Base-by-base conservation (phyloP, 2,113 vertebrate species). In the Phodopus roborovskii region DNA sequence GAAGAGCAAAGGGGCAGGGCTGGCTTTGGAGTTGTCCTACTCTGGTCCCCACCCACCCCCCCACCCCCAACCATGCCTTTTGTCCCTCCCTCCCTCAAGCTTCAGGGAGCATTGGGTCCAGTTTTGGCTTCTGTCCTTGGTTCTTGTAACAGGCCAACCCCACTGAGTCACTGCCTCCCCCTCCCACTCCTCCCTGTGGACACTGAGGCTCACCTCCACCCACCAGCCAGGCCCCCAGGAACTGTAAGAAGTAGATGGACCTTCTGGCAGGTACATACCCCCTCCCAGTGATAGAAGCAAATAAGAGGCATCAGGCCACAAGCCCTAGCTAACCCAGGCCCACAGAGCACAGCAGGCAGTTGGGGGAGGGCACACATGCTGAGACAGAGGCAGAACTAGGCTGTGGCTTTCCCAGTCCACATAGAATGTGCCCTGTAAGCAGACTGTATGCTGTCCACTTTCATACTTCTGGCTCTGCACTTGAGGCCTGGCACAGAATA, bases 151-250 rank as follows among this genome's bases (percentile, higher is more conserved):
- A 95, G 93, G 90, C 96, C 79, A 15, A 93, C 96, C 88, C 91
- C 90, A 91, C 85, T 97, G 97, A 97, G 91, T 98, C 97, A 97
- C 77, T 96, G 62, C 81, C 64, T 95, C 79, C 92, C 36, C 48
- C 39, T 94, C 88, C 75, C 62, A 95, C 95, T 56, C 89, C 71
- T 74, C 77, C 48, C 42, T 36, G 28, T 66, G 28, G 33, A 77
- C 56, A 77, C 90, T 91, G 66, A 91, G 91, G 45, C 75, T 88
- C 88, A 91, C 48, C 33, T n/a, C 50, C n/a, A 66, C 42, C 90
- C 53, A 58, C 58, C 26, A 89, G 56, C 36, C 92, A 94, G 83
- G 36, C 42, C 39, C 64, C 73, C 86, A 28, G 66, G 88, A 96
- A 26, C 53, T 30, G 17, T 84, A 75, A 93, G 79, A 93, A 22